These are phyloP conservation scores for Craterocephalus amniculus DNA, from an alignment of 2,797 vertebrate genomes.

Conservation along the genomic window DNA sequence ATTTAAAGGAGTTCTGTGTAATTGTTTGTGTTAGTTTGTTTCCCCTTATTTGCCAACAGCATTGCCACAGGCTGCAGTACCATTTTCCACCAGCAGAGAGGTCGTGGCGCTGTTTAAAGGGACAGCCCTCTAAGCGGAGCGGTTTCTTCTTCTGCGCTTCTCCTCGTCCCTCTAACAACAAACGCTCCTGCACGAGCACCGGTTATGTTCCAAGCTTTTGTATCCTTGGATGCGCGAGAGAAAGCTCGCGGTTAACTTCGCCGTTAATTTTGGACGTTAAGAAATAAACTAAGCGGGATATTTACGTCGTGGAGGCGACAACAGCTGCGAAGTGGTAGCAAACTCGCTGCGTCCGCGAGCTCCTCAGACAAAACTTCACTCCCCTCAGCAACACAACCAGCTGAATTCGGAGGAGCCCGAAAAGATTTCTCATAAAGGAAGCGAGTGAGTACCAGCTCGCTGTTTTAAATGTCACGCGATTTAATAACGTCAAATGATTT, in stretches of 20 bases:
- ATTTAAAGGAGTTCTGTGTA: not conserved
- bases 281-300: not conserved
- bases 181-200: not conserved
- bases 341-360: not conserved
- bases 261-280: not conserved
- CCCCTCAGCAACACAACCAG: slow-evolving; percentile 18
- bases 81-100: not conserved
- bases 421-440: not conserved
- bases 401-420: not conserved
- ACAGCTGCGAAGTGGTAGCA: not conserved
- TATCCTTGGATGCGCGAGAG: not conserved
- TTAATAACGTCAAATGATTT: not conserved
- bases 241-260: not conserved
- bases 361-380: slow-evolving; percentile 6
- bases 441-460: slow-evolving; percentile 12
- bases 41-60: too few relatives aligned
- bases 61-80: slow-evolving; percentile 20
- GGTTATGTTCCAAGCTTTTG: fast-evolving
- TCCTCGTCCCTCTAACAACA: slow-evolving; percentile 36
- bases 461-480: not conserved
- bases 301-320: not conserved
- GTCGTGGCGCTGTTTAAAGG: slow-evolving; percentile 61
- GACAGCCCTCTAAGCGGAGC: not conserved
- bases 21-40: not conserved
- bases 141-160: slow-evolving; percentile 39